Evolutionary conservation across 2,888 invertebrate species (phyloP), one percentile per base, ranked within the genome.

Genomic region (Thymelicus acteon): DNA sequence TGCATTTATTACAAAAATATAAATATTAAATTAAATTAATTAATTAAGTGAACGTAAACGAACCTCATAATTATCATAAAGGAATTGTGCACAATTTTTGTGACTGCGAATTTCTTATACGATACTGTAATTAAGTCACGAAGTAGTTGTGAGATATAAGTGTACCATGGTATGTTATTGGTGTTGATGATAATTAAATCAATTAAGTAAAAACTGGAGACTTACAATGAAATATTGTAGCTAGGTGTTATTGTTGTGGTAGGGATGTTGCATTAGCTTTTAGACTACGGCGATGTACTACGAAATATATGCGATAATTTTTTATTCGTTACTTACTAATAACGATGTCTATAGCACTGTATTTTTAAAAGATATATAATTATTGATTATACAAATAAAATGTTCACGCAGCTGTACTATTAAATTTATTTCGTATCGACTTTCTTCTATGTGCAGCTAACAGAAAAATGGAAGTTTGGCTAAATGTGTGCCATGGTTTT

Each of bases 1-100:
- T 82, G 85, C 85, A 86, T 86, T 85, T 85, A 85, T 83, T 85
- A 85, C 81, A 81, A 80, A 79, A 80, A 80, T 78, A 73, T 61
- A 61, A 15, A 60, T 31, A 66, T 49, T 15, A 49, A 13, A 37
- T 64, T 74, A 73, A 76, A 72, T 70, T 72, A 60, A 57, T 65
- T 52, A 40, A 74, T 70, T 77, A 78, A 76, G 74, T 66, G 75
- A 75, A 77, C 72, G 60, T 75, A 44, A 78, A 79, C 73, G 78
- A 83, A 86, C 83, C 82, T 86, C 80, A 77, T 78, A 76, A 60
- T 77, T 82, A 83, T 81, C 77, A 82, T 80, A 83, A 85, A 90
- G 93, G 92, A 93, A 93, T 93, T 93, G 91, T 91, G 83, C 89
- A 87, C 88, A 85, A 84, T 86, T 82, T 80, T 82, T 82, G 87